These are phyloP conservation scores for Drosophila busckii DNA, from an alignment of 1,140 invertebrate genomes.

Conservation along the genomic window DNA sequence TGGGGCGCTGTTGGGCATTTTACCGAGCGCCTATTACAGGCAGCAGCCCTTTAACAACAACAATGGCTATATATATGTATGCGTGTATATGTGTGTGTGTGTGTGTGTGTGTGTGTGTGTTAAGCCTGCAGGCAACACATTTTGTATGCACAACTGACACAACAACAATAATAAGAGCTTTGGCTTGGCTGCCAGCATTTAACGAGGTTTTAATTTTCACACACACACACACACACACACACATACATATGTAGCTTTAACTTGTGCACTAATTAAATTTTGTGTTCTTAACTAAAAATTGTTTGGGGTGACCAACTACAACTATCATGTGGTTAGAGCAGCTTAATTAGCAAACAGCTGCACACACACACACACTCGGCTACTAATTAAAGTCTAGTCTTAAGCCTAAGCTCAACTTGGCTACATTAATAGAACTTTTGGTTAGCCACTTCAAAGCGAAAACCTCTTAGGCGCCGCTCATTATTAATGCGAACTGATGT, in stretches of 20 bases:
- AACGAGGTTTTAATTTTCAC: slow-evolving; percentile 70
- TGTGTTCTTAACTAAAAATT: slow-evolving; percentile 59
- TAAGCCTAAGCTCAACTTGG: too few relatives aligned
- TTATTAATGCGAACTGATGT: too few relatives aligned
- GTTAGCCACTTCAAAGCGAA: too few relatives aligned
- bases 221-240: slow-evolving; percentile 11
- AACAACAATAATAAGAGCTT: slow-evolving; percentile 16
- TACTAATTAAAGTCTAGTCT: too few relatives aligned
- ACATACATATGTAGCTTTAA: slow-evolving; percentile 5
- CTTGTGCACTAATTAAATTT: slow-evolving; percentile 70
- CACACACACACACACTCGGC: too few relatives aligned
- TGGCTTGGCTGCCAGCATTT: slow-evolving; percentile 48
- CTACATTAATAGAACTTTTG: too few relatives aligned
- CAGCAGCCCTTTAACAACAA: slow-evolving; percentile 31
- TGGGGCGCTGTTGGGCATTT: slow-evolving; percentile 38
- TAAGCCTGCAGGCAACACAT: slow-evolving; percentile 12
- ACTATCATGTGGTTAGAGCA: too few relatives aligned
- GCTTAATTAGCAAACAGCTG: too few relatives aligned
- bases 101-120: slow-evolving; percentile 19
- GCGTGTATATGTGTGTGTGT: background rate
- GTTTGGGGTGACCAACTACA: slow-evolving; percentile 19
- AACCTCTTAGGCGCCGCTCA: too few relatives aligned
- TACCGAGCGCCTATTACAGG: slow-evolving; percentile 10
- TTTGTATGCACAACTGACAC: slow-evolving; percentile 18
- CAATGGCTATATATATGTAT: background rate